Conservation (phyloP, 2,797 vertebrate species). For the Thalassophryne amazonica region DNA sequence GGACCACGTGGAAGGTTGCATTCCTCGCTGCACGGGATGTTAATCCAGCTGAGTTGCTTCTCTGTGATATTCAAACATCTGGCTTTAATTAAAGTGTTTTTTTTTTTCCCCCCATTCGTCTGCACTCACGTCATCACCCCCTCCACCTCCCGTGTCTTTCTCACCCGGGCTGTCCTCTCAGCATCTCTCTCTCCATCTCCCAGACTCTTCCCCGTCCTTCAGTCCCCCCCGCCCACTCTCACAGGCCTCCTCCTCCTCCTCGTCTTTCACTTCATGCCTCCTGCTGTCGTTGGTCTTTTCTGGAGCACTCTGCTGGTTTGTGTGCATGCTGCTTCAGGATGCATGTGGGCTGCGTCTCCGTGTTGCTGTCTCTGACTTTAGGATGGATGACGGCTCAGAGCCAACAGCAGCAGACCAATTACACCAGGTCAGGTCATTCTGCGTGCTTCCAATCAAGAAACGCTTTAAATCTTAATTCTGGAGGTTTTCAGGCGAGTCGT, state of each 20-base stretch:
- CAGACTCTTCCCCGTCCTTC: conserved; percentile 14
- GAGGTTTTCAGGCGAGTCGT: not conserved
- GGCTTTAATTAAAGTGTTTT: conserved; percentile 64
- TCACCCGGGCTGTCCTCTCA: conserved; percentile 25
- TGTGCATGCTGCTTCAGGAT: conserved; percentile 56
- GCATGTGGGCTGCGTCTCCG: conserved; percentile 27
- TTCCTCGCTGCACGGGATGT: no score
- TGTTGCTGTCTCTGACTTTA: conserved; percentile 58
- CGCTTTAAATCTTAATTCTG: not conserved
- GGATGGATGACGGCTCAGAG: conserved; percentile 52
- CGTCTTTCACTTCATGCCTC: conserved; percentile 40
- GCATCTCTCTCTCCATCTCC: conserved; percentile 23
- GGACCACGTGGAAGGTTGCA: no score
- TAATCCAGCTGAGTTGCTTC: no score
- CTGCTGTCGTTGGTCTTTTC: conserved; percentile 16
- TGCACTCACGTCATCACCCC: conserved; percentile 6
- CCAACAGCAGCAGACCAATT: conserved; percentile 54
- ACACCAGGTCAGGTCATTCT: conserved; percentile 63
- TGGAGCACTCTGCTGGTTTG: conserved; percentile 16
- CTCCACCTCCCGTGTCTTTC: conserved; percentile 22
- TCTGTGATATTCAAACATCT: conserved; percentile 62
- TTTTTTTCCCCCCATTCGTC: conserved; percentile 14
- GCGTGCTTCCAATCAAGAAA: no score
- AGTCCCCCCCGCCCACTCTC: conserved; percentile 46
- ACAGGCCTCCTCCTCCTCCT: conserved; percentile 19